phyloP scores from a whole-genome alignment of 1,140 invertebrate species.

The Solenopsis fugax region DNA sequence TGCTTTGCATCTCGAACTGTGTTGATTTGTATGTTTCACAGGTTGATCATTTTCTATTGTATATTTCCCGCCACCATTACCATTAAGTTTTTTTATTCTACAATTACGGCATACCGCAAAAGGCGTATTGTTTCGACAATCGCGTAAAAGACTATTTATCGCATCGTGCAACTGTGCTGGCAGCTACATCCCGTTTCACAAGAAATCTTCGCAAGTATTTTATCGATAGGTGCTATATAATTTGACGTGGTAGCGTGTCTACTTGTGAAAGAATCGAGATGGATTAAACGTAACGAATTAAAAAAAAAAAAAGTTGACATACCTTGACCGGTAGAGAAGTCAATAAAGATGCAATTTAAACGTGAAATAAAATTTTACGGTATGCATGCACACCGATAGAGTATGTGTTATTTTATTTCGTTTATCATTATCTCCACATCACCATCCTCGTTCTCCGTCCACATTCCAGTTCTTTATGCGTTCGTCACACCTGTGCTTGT shows the following conservation, averaged over 20 bases:
- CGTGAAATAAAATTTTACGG: conserved; percentile 42
- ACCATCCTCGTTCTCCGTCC: not conserved
- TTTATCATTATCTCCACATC: conserved; percentile 56
- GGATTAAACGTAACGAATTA: not conserved
- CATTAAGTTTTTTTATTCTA: conserved; percentile 39
- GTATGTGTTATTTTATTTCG: conserved; percentile 75
- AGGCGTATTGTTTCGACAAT: conserved; percentile 4
- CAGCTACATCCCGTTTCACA: not conserved
- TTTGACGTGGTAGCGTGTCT: not conserved
- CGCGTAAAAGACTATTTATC: not conserved
- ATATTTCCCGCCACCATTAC: not conserved
- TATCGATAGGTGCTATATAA: not conserved
- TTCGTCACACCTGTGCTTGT: conserved; percentile 36
- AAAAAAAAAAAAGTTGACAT: not conserved
- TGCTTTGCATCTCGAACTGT: conserved; percentile 60
- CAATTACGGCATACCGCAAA: conserved; percentile 14
- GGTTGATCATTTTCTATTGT: conserved; percentile 43
- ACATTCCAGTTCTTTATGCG: not conserved
- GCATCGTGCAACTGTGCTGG: not conserved
- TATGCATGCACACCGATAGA: conserved; percentile 74
- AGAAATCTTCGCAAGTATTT: conserved; percentile 11
- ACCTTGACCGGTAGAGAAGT: not conserved
- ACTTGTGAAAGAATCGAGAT: conserved; percentile 6
- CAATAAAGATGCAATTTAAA: not conserved
- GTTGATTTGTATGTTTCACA: conserved; percentile 48